Evolutionary conservation across 2,888 invertebrate species (phyloP).

Genomic region (Trissolcus brochymenae): DNA sequence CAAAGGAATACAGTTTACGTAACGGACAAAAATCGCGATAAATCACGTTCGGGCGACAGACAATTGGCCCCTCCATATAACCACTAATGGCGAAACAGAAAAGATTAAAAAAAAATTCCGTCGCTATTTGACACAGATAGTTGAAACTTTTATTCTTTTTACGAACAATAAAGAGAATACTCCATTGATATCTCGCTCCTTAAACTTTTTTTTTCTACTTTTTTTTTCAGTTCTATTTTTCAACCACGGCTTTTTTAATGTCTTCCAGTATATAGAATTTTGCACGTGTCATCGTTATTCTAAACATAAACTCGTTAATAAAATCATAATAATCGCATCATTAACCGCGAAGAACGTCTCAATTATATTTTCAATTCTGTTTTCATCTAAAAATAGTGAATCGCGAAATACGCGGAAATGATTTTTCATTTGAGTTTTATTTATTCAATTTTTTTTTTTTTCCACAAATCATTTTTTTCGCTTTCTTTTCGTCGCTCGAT

Average conservation of each 20-base stretch:
- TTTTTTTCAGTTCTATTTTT: no score
- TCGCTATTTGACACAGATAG: neutral
- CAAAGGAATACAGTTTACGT: slow-evolving; percentile 22
- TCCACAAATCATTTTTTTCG: neutral
- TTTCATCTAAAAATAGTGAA: slow-evolving; percentile 2
- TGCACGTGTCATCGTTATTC: no score
- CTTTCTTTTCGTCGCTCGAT: neutral
- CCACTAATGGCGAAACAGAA: neutral
- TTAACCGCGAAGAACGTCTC: slow-evolving; percentile 28
- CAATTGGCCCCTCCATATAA: slow-evolving; percentile 9
- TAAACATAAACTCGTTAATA: no score
- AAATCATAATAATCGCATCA: slow-evolving; percentile 13
- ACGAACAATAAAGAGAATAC: no score
- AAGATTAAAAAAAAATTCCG: neutral
- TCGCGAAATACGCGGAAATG: neutral
- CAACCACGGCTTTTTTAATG: no score
- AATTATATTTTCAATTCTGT: slow-evolving; percentile 22
- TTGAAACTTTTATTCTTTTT: no score
- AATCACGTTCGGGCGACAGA: slow-evolving; percentile 22
- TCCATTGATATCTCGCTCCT: no score
- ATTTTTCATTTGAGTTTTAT: slow-evolving; percentile 1
- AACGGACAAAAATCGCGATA: slow-evolving; percentile 31
- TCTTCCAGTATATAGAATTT: no score
- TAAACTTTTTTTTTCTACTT: no score
- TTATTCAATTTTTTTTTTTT: neutral